Evolutionary conservation across 2,797 vertebrate species (phyloP).

Genomic region (Smutsia gigantea): DNA sequence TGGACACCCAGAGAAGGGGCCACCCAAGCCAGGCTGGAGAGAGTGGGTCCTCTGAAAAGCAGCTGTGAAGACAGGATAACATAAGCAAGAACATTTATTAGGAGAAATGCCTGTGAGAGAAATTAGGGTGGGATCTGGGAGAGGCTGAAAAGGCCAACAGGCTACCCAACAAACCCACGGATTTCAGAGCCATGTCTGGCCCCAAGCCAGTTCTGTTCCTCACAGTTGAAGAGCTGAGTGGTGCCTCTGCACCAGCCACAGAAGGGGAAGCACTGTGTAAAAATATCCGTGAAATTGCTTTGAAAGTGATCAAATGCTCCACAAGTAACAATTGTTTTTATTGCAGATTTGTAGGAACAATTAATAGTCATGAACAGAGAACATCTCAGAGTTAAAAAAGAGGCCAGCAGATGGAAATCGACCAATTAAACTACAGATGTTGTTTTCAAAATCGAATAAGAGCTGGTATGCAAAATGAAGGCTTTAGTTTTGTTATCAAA

Average conservation of each 20-base stretch:
- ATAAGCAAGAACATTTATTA: neutral
- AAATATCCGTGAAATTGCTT: neutral
- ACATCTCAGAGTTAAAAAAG: neutral
- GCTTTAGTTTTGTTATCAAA: neutral
- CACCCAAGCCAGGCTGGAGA: neutral
- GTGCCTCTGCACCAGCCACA: fast-evolving
- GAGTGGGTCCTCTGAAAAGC: neutral
- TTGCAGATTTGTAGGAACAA: neutral
- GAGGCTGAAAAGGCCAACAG: neutral
- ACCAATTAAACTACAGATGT: neutral
- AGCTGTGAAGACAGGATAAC: neutral
- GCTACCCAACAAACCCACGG: fast-evolving
- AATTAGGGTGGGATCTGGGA: neutral
- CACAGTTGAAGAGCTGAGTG: neutral
- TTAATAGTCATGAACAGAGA: neutral
- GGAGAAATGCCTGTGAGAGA: neutral
- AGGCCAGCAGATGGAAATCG: neutral
- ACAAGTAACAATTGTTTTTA: neutral
- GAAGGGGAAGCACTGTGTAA: too few species aligned
- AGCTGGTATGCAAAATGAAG: neutral
- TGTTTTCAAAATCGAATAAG: neutral
- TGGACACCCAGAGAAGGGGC: neutral
- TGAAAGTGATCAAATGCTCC: neutral
- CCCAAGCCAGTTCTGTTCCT: neutral
- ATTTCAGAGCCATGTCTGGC: neutral